phyloP scores from a whole-genome alignment of 2,797 vertebrate genomes.

The Gallinago nigripennis region DNA sequence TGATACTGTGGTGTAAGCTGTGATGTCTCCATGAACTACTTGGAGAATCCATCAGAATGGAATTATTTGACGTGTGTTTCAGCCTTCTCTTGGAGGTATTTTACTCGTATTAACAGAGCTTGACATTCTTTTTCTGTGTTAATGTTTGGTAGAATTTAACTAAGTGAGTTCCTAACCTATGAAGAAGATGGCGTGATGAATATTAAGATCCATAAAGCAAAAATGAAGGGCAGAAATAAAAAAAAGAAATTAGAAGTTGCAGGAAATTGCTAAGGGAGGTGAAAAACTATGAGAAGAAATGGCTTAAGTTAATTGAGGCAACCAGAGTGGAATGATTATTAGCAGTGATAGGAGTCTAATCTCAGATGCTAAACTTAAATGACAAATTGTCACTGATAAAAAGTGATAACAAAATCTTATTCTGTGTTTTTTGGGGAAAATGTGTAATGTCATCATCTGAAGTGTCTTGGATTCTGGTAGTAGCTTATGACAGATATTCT shows the following conservation, averaged over 20 bases:
- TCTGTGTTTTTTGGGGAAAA: neutral
- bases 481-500: neutral
- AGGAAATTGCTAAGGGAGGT: neutral
- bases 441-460: neutral
- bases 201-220: neutral
- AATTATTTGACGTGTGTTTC: neutral
- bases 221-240: neutral
- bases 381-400: neutral
- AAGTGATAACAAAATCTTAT: neutral
- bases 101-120: neutral
- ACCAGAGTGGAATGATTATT: neutral
- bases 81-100: neutral
- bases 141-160: neutral
- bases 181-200: neutral
- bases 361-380: neutral
- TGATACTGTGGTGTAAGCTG: neutral
- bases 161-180: neutral
- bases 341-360: neutral
- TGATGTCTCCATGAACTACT: neutral
- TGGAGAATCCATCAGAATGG: neutral
- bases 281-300: neutral
- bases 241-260: neutral
- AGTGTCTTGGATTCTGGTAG: neutral
- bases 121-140: neutral
- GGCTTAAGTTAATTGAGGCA: neutral